A percentile compares a stretch with the other conserved stretches of the same genome.
These are phyloP conservation scores for Psittacula derbiana DNA, from an alignment of 2,797 vertebrate species.

Conservation along the genomic window DNA sequence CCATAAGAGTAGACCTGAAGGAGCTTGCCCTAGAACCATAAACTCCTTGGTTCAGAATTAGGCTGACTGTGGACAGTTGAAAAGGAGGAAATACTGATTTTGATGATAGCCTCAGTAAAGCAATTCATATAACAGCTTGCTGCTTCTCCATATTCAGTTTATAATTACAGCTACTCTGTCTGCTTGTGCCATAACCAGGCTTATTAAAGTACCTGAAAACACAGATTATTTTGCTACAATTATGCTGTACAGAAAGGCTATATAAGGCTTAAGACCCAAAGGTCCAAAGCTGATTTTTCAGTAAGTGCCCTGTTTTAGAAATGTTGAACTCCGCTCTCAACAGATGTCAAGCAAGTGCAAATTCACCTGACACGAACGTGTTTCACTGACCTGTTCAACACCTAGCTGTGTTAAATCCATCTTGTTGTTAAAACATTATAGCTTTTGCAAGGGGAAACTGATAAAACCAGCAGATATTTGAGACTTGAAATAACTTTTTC, in stretches of 20 bases:
- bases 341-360: background rate
- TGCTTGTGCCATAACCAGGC: background rate
- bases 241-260: background rate
- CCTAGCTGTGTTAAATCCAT: background rate
- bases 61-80: background rate
- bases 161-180: background rate
- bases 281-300: background rate
- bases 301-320: background rate
- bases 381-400: background rate
- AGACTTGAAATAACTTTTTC: background rate
- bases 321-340: background rate
- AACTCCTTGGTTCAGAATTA: background rate
- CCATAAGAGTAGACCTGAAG: background rate
- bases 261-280: background rate
- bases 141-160: background rate
- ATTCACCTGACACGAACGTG: background rate
- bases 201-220: background rate
- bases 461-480: constrained; percentile 3
- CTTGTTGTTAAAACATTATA: background rate
- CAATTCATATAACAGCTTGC: background rate
- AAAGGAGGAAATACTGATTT: background rate
- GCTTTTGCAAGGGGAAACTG: background rate
- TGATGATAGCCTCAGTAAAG: background rate
- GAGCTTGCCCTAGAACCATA: background rate
- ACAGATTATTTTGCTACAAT: background rate